Percentiles rank a stretch among this genome's conserved stretches.
Evolutionary conservation across 2,888 invertebrate species (phyloP).

Genomic region (Notocelia uddmanniana): DNA sequence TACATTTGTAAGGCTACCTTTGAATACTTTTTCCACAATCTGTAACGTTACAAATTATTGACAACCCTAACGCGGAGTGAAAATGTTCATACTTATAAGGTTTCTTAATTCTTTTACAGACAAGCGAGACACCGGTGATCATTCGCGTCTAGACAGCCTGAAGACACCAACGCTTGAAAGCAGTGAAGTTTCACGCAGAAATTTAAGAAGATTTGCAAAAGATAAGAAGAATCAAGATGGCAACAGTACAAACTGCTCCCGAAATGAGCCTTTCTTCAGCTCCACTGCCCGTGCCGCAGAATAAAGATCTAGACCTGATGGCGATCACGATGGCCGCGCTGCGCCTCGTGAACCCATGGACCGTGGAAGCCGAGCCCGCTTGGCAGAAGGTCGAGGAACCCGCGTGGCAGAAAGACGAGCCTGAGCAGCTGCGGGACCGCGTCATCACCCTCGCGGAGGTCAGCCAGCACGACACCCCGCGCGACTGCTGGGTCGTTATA

Average conservation of each 20-base stretch:
- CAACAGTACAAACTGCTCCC: slow-evolving; percentile 72
- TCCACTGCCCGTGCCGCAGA: slow-evolving; percentile 67
- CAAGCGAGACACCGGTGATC: slow-evolving; percentile 59
- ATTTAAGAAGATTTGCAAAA: slow-evolving; percentile 29
- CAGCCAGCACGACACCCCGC: slow-evolving; percentile 88
- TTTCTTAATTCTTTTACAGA: slow-evolving; percentile 74
- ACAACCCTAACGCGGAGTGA: slow-evolving; percentile 43
- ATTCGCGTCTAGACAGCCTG: slow-evolving; percentile 58
- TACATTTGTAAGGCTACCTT: neutral
- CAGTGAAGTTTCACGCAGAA: neutral
- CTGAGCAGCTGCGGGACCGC: slow-evolving; percentile 71
- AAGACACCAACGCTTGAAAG: slow-evolving; percentile 54
- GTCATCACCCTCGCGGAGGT: slow-evolving; percentile 91
- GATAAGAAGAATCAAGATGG: slow-evolving; percentile 61
- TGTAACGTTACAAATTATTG: slow-evolving; percentile 2
- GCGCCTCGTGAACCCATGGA: slow-evolving; percentile 77
- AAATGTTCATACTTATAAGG: slow-evolving; percentile 65
- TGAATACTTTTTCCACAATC: neutral
- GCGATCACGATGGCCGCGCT: slow-evolving; percentile 82
- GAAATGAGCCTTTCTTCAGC: slow-evolving; percentile 68
- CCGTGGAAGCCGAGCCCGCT: slow-evolving; percentile 61
- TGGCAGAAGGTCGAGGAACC: slow-evolving; percentile 63
- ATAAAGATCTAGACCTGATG: slow-evolving; percentile 73
- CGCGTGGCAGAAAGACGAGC: no score
- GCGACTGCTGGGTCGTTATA: slow-evolving; percentile 95